Evolutionary conservation across 2,888 invertebrate genomes (phyloP).

Genomic region (Escarpia spicata): DNA sequence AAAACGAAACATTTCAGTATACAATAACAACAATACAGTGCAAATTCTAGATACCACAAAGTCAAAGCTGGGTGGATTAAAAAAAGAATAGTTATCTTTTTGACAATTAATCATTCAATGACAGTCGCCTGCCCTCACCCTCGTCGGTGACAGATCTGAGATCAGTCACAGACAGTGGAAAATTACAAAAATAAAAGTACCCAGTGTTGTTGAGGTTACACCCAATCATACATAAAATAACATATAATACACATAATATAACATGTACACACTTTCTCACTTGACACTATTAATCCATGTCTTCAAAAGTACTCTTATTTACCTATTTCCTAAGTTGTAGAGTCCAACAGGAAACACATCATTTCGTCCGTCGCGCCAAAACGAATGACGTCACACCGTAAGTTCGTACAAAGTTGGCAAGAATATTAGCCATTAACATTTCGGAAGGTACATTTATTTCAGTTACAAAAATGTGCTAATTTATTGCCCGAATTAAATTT

Average conservation of each 20-base stretch:
- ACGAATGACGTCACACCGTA: slow-evolving; percentile 4
- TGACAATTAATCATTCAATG: too few relatives aligned
- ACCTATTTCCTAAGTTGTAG: not conserved
- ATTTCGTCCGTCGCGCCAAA: slow-evolving; percentile 1
- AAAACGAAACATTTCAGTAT: too few relatives aligned
- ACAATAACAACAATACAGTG: too few relatives aligned
- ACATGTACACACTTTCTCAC: not conserved
- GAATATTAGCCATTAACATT: not conserved
- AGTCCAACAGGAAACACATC: not conserved
- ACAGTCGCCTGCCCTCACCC: too few relatives aligned
- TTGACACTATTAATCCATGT: not conserved
- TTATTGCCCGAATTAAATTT: not conserved
- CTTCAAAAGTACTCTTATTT: not conserved
- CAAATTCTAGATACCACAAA: too few relatives aligned
- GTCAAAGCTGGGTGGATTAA: too few relatives aligned
- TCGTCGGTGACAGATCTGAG: too few relatives aligned
- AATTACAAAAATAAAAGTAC: not conserved
- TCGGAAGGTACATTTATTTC: not conserved
- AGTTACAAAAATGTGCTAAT: not conserved
- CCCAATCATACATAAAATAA: not conserved
- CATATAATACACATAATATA: too few relatives aligned
- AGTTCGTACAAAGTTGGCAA: not conserved
- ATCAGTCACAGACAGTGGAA: not conserved
- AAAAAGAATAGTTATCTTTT: too few relatives aligned
- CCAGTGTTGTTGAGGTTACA: slow-evolving; percentile 2